A percentile compares a stretch with the other conserved stretches of the same genome.
Evolutionary conservation across 2,113 vertebrate genomes (phyloP).

Genomic region (Buteo buteo): DNA sequence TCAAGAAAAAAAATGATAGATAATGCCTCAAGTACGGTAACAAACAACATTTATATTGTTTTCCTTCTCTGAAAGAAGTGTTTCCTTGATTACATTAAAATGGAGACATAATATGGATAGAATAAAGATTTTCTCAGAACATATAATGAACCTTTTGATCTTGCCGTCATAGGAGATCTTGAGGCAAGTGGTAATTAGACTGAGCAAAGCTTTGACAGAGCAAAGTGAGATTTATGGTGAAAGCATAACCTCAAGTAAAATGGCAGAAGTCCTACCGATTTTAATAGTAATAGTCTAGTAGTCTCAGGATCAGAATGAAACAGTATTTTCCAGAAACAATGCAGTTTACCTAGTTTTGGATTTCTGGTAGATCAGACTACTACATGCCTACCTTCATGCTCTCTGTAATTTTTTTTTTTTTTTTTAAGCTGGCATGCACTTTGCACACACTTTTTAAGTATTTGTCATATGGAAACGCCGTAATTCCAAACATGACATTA

Average conservation of each 20-base stretch:
- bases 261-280: not conserved
- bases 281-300: not conserved
- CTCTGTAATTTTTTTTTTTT: not conserved
- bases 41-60: not conserved
- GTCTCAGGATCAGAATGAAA: not conserved
- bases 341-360: not conserved
- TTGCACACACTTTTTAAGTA: not conserved
- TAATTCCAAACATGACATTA: not conserved
- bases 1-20: not conserved
- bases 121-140: not conserved
- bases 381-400: not conserved
- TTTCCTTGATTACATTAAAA: conserved; percentile 1
- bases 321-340: not conserved
- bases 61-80: not conserved
- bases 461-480: not conserved
- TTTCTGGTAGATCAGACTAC: not conserved
- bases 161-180: not conserved
- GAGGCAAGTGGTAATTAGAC: conserved; percentile 7
- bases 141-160: conserved; percentile 22
- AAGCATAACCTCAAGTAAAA: not conserved
- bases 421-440: not conserved
- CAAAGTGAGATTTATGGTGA: not conserved
- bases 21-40: not conserved
- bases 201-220: not conserved
- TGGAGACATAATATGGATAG: not conserved